A percentile compares a stretch with the other conserved stretches of the same genome.
Conservation (phyloP, 2,888 invertebrate genomes). For the Unio delphinus region DNA sequence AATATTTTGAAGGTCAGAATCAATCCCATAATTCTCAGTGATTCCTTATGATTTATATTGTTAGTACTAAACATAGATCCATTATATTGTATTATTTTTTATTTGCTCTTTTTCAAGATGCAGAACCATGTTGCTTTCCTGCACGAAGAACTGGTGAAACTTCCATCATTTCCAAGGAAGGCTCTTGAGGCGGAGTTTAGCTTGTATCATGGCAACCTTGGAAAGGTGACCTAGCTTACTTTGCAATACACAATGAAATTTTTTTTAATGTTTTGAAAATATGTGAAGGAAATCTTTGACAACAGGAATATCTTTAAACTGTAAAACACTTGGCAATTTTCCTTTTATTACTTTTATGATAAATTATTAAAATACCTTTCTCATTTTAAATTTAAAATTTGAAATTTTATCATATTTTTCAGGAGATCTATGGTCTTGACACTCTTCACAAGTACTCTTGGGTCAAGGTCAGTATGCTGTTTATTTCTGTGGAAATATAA, state of each 20-base stretch:
- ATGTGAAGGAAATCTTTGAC: too few species aligned
- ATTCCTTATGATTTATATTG: too few species aligned
- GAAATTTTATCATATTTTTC: slow-evolving; percentile 30
- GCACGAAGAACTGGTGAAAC: slow-evolving; percentile 98
- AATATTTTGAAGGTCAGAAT: too few species aligned
- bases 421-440: slow-evolving; percentile 92
- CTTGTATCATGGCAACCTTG: slow-evolving; percentile 75
- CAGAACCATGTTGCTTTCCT: slow-evolving; percentile 98
- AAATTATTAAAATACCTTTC: neutral
- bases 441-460: slow-evolving; percentile 99
- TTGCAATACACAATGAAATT: neutral
- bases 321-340: too few species aligned
- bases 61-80: too few species aligned
- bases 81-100: neutral
- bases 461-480: slow-evolving; percentile 79
- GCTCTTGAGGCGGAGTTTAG: slow-evolving; percentile 97
- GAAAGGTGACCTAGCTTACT: slow-evolving; percentile 77
- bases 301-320: too few species aligned
- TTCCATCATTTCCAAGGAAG: slow-evolving; percentile 98
- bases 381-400: too few species aligned
- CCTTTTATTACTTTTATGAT: too few species aligned
- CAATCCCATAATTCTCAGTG: too few species aligned
- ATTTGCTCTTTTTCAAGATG: slow-evolving; percentile 75
- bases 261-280: too few species aligned
- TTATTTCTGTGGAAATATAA: too few species aligned